Percentiles rank a stretch among this genome's conserved stretches.
Evolutionary conservation across 2,113 vertebrate species (phyloP).

Genomic region (Nothocercus nigrocapillus): DNA sequence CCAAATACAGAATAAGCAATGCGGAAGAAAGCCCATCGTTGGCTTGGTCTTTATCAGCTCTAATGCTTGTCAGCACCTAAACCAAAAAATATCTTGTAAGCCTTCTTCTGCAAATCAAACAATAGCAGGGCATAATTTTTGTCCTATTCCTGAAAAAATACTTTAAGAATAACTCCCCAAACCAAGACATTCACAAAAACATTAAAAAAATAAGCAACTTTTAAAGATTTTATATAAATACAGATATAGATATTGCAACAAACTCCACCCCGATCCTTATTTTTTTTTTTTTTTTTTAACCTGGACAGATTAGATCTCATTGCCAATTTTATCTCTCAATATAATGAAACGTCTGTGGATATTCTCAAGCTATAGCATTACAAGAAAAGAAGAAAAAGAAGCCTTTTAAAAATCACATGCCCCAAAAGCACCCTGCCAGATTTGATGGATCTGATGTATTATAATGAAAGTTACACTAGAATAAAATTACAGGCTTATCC

Average conservation of each 20-base stretch:
- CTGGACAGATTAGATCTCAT: background rate
- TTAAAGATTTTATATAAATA: background rate
- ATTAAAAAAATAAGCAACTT: background rate
- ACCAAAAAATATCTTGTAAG: background rate
- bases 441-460: background rate
- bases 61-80: conserved; percentile 87
- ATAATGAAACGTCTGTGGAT: background rate
- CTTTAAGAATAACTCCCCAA: background rate
- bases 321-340: background rate
- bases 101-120: background rate
- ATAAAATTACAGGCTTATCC: background rate
- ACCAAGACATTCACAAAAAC: background rate
- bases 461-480: background rate
- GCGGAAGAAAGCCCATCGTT: conserved; percentile 92
- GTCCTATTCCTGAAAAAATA: background rate
- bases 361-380: background rate
- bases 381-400: background rate
- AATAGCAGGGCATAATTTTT: background rate
- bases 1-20: conserved; percentile 92
- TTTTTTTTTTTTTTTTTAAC: background rate
- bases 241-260: background rate
- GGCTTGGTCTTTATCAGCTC: conserved; percentile 86
- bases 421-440: background rate
- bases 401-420: background rate
- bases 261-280: background rate